These are phyloP conservation scores for Limanda limanda DNA, from an alignment of 2,113 vertebrate genomes.

Conservation along the genomic window DNA sequence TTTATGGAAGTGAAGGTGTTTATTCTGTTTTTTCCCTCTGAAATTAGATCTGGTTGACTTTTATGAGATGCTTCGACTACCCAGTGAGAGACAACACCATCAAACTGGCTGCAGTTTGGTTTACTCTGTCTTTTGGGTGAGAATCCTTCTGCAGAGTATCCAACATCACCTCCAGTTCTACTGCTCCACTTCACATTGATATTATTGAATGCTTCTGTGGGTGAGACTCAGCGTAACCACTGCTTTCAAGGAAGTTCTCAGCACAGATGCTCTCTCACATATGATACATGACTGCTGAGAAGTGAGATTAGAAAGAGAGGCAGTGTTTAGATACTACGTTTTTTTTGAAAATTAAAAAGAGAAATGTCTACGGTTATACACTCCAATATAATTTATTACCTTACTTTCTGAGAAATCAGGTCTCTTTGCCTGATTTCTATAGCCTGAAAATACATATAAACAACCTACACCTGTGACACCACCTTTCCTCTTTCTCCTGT, in stretches of 20 bases:
- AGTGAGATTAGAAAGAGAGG: constrained; percentile 20
- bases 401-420: not conserved
- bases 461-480: not conserved
- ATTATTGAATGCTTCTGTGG: not conserved
- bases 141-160: constrained; percentile 17
- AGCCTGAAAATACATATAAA: not conserved
- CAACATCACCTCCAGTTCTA: not conserved
- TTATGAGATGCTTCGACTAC: constrained; percentile 94
- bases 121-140: constrained; percentile 98
- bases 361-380: not conserved
- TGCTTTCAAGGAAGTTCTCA: too few species aligned
- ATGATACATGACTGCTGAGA: constrained; percentile 25
- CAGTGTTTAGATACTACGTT: not conserved
- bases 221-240: constrained; percentile 3
- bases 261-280: constrained; percentile 12
- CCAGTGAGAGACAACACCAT: constrained; percentile 93
- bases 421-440: not conserved
- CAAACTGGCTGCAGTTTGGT: constrained; percentile 95
- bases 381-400: not conserved
- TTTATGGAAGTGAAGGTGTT: not conserved
- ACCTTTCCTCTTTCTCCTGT: not conserved
- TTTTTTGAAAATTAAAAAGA: constrained; percentile 8
- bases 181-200: not conserved
- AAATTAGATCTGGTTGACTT: constrained; percentile 92
- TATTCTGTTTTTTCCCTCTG: not conserved